These are phyloP conservation scores for Clostera curtula DNA, from an alignment of 2,888 invertebrate species.

Conservation along the genomic window DNA sequence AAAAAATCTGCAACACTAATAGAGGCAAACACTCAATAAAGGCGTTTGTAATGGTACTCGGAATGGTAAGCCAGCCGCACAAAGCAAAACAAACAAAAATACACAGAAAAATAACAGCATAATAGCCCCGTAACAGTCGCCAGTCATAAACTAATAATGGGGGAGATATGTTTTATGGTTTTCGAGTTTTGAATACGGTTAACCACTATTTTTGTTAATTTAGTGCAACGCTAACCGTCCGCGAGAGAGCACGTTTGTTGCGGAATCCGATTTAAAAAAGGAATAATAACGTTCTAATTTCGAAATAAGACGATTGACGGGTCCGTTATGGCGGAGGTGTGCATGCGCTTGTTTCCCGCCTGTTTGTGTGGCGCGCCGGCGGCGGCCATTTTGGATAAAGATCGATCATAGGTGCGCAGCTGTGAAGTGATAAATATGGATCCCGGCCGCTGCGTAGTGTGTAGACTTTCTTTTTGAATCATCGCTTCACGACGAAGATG, in stretches of 20 bases:
- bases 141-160: slow-evolving; percentile 73
- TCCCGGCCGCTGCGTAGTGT: slow-evolving; percentile 34
- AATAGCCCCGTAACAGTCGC: slow-evolving; percentile 67
- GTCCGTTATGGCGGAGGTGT: slow-evolving; percentile 47
- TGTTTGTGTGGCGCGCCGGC: slow-evolving; percentile 47
- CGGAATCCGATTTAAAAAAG: slow-evolving; percentile 12
- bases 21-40: slow-evolving; percentile 38
- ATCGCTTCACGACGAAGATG: slow-evolving; percentile 13
- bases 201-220: slow-evolving; percentile 55
- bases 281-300: slow-evolving; percentile 34
- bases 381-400: slow-evolving; percentile 70
- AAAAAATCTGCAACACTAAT: slow-evolving; percentile 25
- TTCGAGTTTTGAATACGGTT: slow-evolving; percentile 67
- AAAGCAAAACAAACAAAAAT: slow-evolving; percentile 66
- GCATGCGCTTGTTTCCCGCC: slow-evolving; percentile 62
- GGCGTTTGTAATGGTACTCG: slow-evolving; percentile 48
- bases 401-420: slow-evolving; percentile 72
- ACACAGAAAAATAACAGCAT: slow-evolving; percentile 65
- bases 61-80: slow-evolving; percentile 59
- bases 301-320: slow-evolving; percentile 47
- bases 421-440: slow-evolving; percentile 65
- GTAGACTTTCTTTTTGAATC: slow-evolving; percentile 32
- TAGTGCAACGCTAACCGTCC: slow-evolving; percentile 58
- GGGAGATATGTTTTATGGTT: slow-evolving; percentile 72
- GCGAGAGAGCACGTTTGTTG: slow-evolving; percentile 50